These are phyloP conservation scores for Odontocolon sp. DNA, from an alignment of 2,888 invertebrate genomes.

Conservation along the genomic window DNA sequence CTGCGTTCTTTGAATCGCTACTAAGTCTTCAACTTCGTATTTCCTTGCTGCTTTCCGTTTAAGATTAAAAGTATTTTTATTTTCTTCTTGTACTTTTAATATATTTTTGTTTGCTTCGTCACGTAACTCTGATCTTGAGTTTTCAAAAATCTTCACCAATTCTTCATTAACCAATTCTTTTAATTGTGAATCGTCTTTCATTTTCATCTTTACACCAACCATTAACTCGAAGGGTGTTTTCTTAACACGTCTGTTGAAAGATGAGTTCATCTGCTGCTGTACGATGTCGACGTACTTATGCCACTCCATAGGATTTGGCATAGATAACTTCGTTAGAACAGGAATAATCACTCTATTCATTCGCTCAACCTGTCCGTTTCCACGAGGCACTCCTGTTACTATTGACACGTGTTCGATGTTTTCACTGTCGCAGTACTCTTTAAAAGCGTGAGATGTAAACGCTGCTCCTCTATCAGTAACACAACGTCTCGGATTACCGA, in stretches of 20 bases:
- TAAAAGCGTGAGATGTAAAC: slow-evolving; percentile 57
- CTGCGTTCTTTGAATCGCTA: slow-evolving; percentile 74
- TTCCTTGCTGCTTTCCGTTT: slow-evolving; percentile 44
- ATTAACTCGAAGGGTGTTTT: slow-evolving; percentile 37
- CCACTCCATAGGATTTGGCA: slow-evolving; percentile 28
- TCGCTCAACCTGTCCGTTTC: slow-evolving; percentile 47
- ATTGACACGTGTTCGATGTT: slow-evolving; percentile 61
- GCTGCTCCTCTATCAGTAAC: slow-evolving; percentile 65
- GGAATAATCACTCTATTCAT: slow-evolving; percentile 32
- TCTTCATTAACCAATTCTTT: slow-evolving; percentile 60
- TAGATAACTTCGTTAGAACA: slow-evolving; percentile 21
- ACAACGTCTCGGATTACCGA: slow-evolving; percentile 56
- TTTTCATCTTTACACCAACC: slow-evolving; percentile 10
- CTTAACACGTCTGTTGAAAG: slow-evolving; percentile 26
- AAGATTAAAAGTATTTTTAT: slow-evolving; percentile 34
- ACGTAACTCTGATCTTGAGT: slow-evolving; percentile 7
- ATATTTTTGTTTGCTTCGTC: slow-evolving; percentile 42
- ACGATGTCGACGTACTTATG: slow-evolving; percentile 5
- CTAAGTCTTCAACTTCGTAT: slow-evolving; percentile 62
- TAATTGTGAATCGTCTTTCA: slow-evolving; percentile 36
- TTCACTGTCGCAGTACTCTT: slow-evolving; percentile 42
- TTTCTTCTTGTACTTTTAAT: slow-evolving; percentile 50
- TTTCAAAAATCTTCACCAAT: slow-evolving; percentile 4
- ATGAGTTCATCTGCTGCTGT: slow-evolving; percentile 18
- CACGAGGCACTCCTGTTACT: slow-evolving; percentile 69